Conservation (phyloP, 1,140 invertebrate genomes). For the Pseudachorutes palmiensis region DNA sequence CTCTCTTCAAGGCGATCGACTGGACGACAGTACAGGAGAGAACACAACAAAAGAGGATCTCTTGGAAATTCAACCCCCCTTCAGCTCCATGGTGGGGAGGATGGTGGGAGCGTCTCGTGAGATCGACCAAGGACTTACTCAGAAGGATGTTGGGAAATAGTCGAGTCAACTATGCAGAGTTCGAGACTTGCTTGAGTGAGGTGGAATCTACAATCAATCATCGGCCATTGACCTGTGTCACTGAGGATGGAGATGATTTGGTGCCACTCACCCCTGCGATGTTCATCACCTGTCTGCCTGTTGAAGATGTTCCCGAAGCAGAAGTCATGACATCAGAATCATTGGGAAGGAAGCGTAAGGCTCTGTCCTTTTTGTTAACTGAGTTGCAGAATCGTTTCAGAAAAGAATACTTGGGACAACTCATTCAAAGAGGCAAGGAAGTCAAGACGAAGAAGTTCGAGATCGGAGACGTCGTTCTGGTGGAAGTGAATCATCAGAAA, state of each 20-base stretch:
- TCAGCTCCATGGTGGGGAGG: slow-evolving; percentile 44
- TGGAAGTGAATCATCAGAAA: neutral
- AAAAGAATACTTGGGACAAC: neutral
- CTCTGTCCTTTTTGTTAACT: neutral
- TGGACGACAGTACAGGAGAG: slow-evolving; percentile 29
- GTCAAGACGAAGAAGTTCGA: neutral
- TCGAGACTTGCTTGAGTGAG: slow-evolving; percentile 40
- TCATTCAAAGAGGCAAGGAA: neutral
- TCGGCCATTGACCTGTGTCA: slow-evolving; percentile 40
- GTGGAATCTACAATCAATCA: slow-evolving; percentile 40
- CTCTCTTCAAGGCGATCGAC: slow-evolving; percentile 30
- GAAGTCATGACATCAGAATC: neutral
- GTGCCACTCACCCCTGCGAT: slow-evolving; percentile 37
- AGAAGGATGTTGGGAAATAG: slow-evolving; percentile 38
- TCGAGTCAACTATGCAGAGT: slow-evolving; percentile 38
- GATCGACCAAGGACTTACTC: slow-evolving; percentile 41
- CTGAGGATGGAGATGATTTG: slow-evolving; percentile 37
- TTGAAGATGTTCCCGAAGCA: neutral
- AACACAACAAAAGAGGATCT: slow-evolving; percentile 24
- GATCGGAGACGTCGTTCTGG: slow-evolving; percentile 6
- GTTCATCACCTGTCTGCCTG: slow-evolving; percentile 29
- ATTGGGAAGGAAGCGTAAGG: neutral
- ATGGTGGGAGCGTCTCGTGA: slow-evolving; percentile 41
- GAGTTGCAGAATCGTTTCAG: neutral
- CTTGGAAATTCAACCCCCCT: slow-evolving; percentile 42